These are phyloP conservation scores for Andrena chrysosceles DNA, from an alignment of 2,888 invertebrate species.

Conservation along the genomic window DNA sequence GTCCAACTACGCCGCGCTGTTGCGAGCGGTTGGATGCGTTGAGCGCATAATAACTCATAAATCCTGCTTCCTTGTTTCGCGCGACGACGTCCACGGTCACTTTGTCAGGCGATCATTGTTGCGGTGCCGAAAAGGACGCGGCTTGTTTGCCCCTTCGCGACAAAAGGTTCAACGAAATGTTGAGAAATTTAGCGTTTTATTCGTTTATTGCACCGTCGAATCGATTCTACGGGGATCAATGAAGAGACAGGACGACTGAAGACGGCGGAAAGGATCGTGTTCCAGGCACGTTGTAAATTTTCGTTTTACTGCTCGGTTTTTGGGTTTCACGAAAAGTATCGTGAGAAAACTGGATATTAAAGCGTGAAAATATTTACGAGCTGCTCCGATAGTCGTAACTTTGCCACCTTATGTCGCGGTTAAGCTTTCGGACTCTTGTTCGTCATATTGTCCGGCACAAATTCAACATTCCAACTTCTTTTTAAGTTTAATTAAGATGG, in stretches of 20 bases:
- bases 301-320: conserved; percentile 8
- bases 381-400: conserved; percentile 13
- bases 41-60: conserved; percentile 61
- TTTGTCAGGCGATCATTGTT: conserved; percentile 63
- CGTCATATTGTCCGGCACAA: not conserved
- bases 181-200: conserved; percentile 52
- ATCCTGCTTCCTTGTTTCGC: conserved; percentile 68
- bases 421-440: not conserved
- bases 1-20: conserved; percentile 33
- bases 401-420: conserved; percentile 2
- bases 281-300: conserved; percentile 30
- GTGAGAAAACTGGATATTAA: conserved; percentile 6
- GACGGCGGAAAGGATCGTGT: conserved; percentile 16
- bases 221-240: conserved; percentile 13
- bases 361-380: conserved; percentile 41
- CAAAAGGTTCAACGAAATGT: conserved; percentile 4
- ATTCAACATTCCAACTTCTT: not conserved
- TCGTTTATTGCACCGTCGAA: conserved; percentile 44
- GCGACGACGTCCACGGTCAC: conserved; percentile 46
- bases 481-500: too few relatives aligned
- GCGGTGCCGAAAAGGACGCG: conserved; percentile 9
- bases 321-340: not conserved
- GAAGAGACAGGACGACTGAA: not conserved
- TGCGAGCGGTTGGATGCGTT: conserved; percentile 34
- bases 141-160: not conserved